Conservation (phyloP, 1,140 invertebrate species). For the Eufriesea mexicana region DNA sequence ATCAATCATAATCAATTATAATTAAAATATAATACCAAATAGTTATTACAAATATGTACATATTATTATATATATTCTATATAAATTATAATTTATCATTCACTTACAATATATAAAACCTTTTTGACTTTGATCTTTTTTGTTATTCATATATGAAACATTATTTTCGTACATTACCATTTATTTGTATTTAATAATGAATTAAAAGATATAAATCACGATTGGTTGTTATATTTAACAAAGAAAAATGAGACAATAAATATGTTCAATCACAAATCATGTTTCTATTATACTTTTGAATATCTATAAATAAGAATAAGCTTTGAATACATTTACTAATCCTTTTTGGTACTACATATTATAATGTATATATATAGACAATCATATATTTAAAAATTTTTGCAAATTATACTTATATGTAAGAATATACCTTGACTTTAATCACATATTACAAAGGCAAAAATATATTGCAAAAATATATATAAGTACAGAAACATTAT, state of each 20-base stretch:
- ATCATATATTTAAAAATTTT: too few relatives aligned
- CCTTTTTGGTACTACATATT: not conserved
- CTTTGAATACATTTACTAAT: not conserved
- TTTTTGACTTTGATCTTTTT: not conserved
- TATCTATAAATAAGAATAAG: too few relatives aligned
- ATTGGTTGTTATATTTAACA: not conserved
- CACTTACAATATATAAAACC: not conserved
- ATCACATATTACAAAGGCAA: too few relatives aligned
- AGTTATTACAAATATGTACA: slow-evolving; percentile 2
- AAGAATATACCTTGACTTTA: too few relatives aligned
- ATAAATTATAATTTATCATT: not conserved
- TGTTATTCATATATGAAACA: not conserved
- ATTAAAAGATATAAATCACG: not conserved
- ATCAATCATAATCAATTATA: not conserved
- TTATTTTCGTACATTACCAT: not conserved
- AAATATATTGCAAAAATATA: too few relatives aligned
- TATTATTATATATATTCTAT: not conserved
- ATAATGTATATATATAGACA: too few relatives aligned
- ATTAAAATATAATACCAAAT: not conserved
- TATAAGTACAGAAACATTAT: too few relatives aligned
- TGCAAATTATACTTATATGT: too few relatives aligned
- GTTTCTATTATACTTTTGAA: not conserved
- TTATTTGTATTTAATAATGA: not conserved
- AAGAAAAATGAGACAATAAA: not conserved
- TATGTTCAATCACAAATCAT: not conserved